Percentiles rank a stretch among this genome's conserved stretches.
phyloP scores from a whole-genome alignment of 2,797 vertebrate genomes.

The Siniperca undulata region DNA sequence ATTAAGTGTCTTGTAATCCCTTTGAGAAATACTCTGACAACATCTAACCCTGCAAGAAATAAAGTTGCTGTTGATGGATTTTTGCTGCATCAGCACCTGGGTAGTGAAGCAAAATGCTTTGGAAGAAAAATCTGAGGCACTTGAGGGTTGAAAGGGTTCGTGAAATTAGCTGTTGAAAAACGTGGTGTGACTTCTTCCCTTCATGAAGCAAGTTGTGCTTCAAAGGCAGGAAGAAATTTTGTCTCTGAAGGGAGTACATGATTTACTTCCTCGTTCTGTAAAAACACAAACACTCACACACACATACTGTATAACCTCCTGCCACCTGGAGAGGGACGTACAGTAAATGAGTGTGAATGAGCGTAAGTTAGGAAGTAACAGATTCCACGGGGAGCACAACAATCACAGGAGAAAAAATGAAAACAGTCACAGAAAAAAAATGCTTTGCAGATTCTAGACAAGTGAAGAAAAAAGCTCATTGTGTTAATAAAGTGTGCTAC shows the following conservation, averaged over 20 bases:
- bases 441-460: not conserved
- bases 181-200: not conserved
- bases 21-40: conserved; percentile 36
- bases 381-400: not conserved
- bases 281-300: not conserved
- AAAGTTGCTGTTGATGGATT: conserved; percentile 20
- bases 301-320: not conserved
- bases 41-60: conserved; percentile 29
- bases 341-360: not conserved
- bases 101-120: conserved; percentile 47
- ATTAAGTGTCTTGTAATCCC: not conserved
- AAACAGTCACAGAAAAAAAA: not conserved
- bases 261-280: not conserved
- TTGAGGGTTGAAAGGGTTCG: conserved; percentile 31
- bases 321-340: not conserved
- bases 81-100: conserved; percentile 57
- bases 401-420: not conserved
- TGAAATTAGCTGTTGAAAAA: conserved; percentile 48
- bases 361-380: conserved; percentile 17
- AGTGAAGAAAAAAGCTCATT: not conserved
- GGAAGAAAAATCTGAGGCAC: conserved; percentile 41
- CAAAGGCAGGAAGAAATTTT: conserved; percentile 18
- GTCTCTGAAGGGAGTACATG: conserved; percentile 3
- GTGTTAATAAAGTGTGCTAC: conserved; percentile 1
- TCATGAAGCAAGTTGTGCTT: conserved; percentile 1